Percentiles rank a stretch among this genome's conserved stretches.
Evolutionary conservation across 2,888 invertebrate genomes (phyloP).

Genomic region (Xylota sylvarum): DNA sequence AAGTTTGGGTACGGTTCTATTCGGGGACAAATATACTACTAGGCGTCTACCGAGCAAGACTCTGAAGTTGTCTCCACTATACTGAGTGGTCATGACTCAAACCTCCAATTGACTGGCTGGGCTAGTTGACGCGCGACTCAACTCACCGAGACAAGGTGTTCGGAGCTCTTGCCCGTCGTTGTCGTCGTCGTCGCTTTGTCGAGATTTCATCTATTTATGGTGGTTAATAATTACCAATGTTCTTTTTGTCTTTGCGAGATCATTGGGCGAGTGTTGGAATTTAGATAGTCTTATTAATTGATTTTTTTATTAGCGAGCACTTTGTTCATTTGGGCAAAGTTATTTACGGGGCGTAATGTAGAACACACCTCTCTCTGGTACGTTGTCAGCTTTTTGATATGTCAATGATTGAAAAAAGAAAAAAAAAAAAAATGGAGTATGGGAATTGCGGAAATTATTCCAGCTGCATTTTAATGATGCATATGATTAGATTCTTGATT

Average conservation of each 20-base stretch:
- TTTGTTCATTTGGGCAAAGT: slow-evolving; percentile 48
- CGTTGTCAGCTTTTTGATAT: slow-evolving; percentile 48
- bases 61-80: slow-evolving; percentile 19
- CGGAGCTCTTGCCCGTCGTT: slow-evolving; percentile 38
- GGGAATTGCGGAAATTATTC: slow-evolving; percentile 58
- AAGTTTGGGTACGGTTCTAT: slow-evolving; percentile 56
- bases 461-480: slow-evolving; percentile 47
- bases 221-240: slow-evolving; percentile 43
- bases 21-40: slow-evolving; percentile 52
- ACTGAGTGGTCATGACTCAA: slow-evolving; percentile 69
- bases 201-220: slow-evolving; percentile 66
- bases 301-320: slow-evolving; percentile 38
- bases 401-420: slow-evolving; percentile 42
- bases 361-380: slow-evolving; percentile 58
- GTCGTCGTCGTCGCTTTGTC: slow-evolving; percentile 47
- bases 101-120: slow-evolving; percentile 62
- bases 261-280: slow-evolving; percentile 65
- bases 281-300: slow-evolving; percentile 71
- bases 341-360: slow-evolving; percentile 43
- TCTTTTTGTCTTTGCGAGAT: slow-evolving; percentile 52
- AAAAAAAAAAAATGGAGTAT: neutral
- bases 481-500: slow-evolving; percentile 36
- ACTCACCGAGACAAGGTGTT: slow-evolving; percentile 31
- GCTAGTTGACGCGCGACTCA: slow-evolving; percentile 62
- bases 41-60: slow-evolving; percentile 54